Evolutionary conservation across 2,888 invertebrate species (phyloP).

Genomic region (Andrena bicolor): DNA sequence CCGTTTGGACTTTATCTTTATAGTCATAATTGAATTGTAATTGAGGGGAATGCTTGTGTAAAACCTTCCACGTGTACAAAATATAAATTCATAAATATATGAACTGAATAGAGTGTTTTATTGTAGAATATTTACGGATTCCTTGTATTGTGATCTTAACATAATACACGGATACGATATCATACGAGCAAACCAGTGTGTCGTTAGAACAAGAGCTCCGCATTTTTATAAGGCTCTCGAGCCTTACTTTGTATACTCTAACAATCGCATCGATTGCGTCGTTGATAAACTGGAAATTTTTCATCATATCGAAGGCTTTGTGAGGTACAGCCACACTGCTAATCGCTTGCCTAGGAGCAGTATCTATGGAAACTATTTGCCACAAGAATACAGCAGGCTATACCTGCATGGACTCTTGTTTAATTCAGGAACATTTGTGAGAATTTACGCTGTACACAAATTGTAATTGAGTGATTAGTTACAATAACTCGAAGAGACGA

Average conservation of each 20-base stretch:
- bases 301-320: slow-evolving; percentile 82
- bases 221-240: slow-evolving; percentile 87
- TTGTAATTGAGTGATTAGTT: background rate
- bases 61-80: slow-evolving; percentile 39
- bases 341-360: slow-evolving; percentile 49
- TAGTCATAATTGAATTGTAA: slow-evolving; percentile 20
- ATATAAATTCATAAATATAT: slow-evolving; percentile 41
- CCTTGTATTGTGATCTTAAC: slow-evolving; percentile 88
- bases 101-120: slow-evolving; percentile 63
- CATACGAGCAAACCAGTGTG: slow-evolving; percentile 88
- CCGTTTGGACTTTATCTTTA: slow-evolving; percentile 21
- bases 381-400: slow-evolving; percentile 20
- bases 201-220: slow-evolving; percentile 87
- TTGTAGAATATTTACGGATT: slow-evolving; percentile 86
- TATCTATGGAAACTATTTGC: slow-evolving; percentile 33
- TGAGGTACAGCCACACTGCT: slow-evolving; percentile 80
- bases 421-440: slow-evolving; percentile 38
- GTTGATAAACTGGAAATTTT: slow-evolving; percentile 87
- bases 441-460: background rate
- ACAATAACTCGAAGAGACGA: background rate
- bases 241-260: slow-evolving; percentile 86
- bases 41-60: slow-evolving; percentile 36
- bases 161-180: slow-evolving; percentile 87
- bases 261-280: slow-evolving; percentile 85
- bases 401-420: slow-evolving; percentile 41